These are phyloP conservation scores for Rapana venosa DNA, from an alignment of 2,888 invertebrate genomes.

Conservation along the genomic window DNA sequence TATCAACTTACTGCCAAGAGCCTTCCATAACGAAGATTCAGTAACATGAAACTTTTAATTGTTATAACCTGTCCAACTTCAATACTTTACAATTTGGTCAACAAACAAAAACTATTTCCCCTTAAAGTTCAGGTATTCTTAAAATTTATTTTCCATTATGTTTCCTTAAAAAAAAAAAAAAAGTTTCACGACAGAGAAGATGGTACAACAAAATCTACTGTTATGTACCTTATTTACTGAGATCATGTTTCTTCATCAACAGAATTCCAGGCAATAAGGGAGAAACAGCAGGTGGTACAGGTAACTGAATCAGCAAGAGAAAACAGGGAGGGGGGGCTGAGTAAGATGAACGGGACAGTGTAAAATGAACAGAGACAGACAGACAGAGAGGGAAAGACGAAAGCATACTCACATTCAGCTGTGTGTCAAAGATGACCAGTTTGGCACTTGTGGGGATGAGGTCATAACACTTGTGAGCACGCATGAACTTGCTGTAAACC, in stretches of 20 bases:
- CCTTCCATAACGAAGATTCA: too few species aligned
- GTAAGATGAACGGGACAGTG: not conserved
- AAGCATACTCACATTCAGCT: slow-evolving; percentile 84
- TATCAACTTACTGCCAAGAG: too few species aligned
- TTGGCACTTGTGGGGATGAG: slow-evolving; percentile 99
- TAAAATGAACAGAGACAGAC: not conserved
- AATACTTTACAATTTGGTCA: too few species aligned
- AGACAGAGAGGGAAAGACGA: not conserved
- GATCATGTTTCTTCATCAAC: too few species aligned
- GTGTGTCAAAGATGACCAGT: slow-evolving; percentile 99
- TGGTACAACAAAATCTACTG: not conserved
- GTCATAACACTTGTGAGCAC: slow-evolving; percentile 99
- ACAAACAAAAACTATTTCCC: too few species aligned
- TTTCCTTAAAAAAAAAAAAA: too few species aligned
- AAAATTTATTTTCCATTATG: too few species aligned
- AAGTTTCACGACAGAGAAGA: not conserved
- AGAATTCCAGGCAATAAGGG: not conserved
- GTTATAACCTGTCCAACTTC: too few species aligned
- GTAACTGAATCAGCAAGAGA: too few species aligned
- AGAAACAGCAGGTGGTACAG: too few species aligned
- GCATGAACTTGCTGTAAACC: slow-evolving; percentile 99
- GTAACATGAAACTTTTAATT: too few species aligned
- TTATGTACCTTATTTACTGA: not conserved
- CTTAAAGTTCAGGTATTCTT: too few species aligned
- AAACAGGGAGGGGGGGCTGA: not conserved